phyloP scores from a whole-genome alignment of 1,140 invertebrate species.

The Drosophila sproati region DNA sequence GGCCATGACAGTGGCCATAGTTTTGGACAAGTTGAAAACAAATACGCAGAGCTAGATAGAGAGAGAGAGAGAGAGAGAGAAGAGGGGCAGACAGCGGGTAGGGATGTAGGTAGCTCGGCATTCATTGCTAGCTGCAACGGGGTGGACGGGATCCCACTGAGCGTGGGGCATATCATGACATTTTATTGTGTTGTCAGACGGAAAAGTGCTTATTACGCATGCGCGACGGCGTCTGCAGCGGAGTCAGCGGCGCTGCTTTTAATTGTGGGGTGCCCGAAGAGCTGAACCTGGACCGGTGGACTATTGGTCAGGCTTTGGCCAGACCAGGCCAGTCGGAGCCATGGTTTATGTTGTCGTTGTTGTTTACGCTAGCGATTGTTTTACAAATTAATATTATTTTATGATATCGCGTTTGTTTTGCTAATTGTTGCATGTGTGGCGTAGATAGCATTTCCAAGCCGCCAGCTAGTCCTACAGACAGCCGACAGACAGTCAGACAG shows the following conservation, averaged over 20 bases:
- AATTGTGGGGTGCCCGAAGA: conserved; percentile 74
- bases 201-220: conserved; percentile 85
- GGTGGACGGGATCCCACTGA: conserved; percentile 59
- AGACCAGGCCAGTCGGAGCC: neutral
- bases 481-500: conserved; percentile 13
- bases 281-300: conserved; percentile 38
- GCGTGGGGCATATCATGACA: conserved; percentile 85
- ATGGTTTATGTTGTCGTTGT: conserved; percentile 58
- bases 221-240: conserved; percentile 65
- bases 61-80: neutral
- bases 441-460: conserved; percentile 74
- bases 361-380: conserved; percentile 78
- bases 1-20: conserved; percentile 65
- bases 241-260: conserved; percentile 58
- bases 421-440: conserved; percentile 84
- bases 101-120: conserved; percentile 25
- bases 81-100: neutral
- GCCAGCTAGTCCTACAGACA: conserved; percentile 8
- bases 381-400: conserved; percentile 84
- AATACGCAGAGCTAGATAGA: conserved; percentile 44
- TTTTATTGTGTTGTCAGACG: conserved; percentile 84
- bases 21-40: conserved; percentile 77
- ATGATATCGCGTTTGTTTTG: conserved; percentile 84
- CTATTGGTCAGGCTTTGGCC: conserved; percentile 35
- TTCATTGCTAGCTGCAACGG: conserved; percentile 30